phyloP scores from a whole-genome alignment of 2,888 invertebrate species.

The Apeira syringaria region DNA sequence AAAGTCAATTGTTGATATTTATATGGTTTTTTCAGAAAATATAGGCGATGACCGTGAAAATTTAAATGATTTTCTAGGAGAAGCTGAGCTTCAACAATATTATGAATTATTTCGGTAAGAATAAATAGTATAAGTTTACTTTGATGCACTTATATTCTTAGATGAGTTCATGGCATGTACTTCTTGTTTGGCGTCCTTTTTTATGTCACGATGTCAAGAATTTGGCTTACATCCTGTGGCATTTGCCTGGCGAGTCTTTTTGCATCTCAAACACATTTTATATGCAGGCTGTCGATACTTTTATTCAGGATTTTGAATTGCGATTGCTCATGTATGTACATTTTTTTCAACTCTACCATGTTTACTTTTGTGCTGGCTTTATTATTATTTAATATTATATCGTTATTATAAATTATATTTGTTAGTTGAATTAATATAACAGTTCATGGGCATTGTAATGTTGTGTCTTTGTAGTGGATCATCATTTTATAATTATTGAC shows the following conservation, averaged over 20 bases:
- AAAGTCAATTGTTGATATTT: conserved; percentile 15
- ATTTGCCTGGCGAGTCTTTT: background rate
- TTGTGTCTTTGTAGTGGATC: too few relatives aligned
- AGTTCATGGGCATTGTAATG: too few relatives aligned
- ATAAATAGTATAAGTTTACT: background rate
- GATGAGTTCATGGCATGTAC: background rate
- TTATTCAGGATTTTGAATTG: background rate
- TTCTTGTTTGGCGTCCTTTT: conserved; percentile 14
- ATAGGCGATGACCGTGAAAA: conserved; percentile 56
- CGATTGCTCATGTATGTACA: background rate
- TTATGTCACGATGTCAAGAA: background rate
- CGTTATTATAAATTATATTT: too few relatives aligned
- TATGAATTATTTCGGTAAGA: conserved; percentile 89
- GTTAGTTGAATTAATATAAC: too few relatives aligned
- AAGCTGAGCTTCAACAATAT: conserved; percentile 97
- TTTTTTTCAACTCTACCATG: background rate
- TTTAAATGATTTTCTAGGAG: conserved; percentile 92
- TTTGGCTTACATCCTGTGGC: background rate
- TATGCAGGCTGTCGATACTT: background rate
- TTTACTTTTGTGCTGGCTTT: too few relatives aligned
- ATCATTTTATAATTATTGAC: too few relatives aligned
- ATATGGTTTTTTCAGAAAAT: conserved; percentile 51
- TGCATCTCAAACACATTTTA: background rate
- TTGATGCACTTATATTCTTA: background rate
- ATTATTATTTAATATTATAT: too few relatives aligned